Percentiles rank a stretch among this genome's conserved stretches.
phyloP scores from a whole-genome alignment of 2,888 invertebrate species.

The Cartodere bifasciata region DNA sequence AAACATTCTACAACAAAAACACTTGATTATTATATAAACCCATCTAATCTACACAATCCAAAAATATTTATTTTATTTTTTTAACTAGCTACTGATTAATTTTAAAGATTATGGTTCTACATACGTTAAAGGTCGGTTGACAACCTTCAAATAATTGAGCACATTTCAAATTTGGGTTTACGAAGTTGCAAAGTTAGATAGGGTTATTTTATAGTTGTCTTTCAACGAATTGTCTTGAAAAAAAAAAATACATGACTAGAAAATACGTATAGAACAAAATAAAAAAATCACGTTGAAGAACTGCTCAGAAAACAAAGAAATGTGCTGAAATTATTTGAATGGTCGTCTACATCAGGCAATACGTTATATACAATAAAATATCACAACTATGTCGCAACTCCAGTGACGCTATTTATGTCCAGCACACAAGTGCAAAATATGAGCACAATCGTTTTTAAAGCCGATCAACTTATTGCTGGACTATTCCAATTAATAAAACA shows the following conservation, averaged over 20 bases:
- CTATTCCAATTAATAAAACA: constrained; percentile 7
- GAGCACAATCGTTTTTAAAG: too few relatives aligned
- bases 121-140: constrained; percentile 30
- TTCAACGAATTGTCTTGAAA: too few relatives aligned
- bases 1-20: constrained; percentile 21
- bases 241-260: too few relatives aligned
- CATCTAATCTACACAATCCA: constrained; percentile 34
- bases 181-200: too few relatives aligned
- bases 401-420: constrained; percentile 10
- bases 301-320: too few relatives aligned
- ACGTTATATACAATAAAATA: constrained; percentile 17
- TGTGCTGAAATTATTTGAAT: too few relatives aligned
- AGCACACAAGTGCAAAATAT: constrained; percentile 7
- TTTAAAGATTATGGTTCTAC: constrained; percentile 24
- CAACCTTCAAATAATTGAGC: constrained; percentile 18
- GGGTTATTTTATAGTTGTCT: too few relatives aligned
- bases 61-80: constrained; percentile 33
- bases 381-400: constrained; percentile 14
- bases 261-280: too few relatives aligned
- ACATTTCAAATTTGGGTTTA: too few relatives aligned
- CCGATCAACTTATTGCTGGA: too few relatives aligned
- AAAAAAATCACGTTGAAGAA: too few relatives aligned
- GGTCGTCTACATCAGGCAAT: too few relatives aligned
- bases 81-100: constrained; percentile 25
- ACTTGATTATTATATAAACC: constrained; percentile 25